phyloP scores from a whole-genome alignment of 2,113 vertebrate genomes.

The Emberiza fucata region DNA sequence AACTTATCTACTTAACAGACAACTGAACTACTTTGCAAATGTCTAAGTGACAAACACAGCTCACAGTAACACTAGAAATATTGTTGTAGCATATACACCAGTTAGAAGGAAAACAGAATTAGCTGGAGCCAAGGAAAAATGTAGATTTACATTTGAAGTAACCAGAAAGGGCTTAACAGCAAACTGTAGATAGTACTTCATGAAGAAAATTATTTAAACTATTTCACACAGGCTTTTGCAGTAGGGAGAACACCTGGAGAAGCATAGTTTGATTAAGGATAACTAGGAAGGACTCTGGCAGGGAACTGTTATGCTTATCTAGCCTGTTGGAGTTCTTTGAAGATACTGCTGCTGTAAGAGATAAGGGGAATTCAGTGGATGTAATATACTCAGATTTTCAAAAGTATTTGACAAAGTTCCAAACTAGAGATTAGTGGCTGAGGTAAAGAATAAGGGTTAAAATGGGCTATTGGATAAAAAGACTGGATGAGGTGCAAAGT shows the following conservation, averaged over 20 bases:
- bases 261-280: conserved; percentile 39
- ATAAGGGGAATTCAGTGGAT: conserved; percentile 49
- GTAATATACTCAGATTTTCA: conserved; percentile 34
- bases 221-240: conserved; percentile 2
- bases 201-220: not conserved
- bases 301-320: conserved; percentile 33
- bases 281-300: conserved; percentile 7
- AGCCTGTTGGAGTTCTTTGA: conserved; percentile 40
- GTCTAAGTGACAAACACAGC: not conserved
- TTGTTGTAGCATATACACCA: not conserved
- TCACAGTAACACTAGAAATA: not conserved
- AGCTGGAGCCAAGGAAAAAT: not conserved
- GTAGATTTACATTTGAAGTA: not conserved
- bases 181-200: not conserved
- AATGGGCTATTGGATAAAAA: conserved; percentile 15
- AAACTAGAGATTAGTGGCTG: not conserved
- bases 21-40: not conserved
- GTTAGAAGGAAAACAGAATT: not conserved
- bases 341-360: conserved; percentile 51
- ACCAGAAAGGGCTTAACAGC: not conserved
- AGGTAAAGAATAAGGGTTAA: conserved; percentile 20
- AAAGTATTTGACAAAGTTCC: conserved; percentile 43
- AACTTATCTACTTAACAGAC: not conserved
- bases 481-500: not conserved
- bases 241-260: not conserved